Conservation (phyloP, 2,113 vertebrate species). For the Sula dactylatra region DNA sequence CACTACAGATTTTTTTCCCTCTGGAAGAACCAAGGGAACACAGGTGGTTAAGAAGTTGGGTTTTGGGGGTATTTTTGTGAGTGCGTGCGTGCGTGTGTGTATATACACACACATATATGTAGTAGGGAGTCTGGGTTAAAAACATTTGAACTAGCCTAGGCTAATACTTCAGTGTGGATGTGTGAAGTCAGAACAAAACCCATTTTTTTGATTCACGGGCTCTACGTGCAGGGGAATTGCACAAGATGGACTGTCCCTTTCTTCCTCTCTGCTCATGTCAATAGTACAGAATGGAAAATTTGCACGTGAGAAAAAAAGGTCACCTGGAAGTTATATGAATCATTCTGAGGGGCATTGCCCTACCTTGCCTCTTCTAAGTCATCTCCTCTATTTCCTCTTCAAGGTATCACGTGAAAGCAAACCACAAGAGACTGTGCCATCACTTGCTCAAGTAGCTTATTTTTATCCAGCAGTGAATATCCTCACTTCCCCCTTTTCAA, state of each 20-base stretch:
- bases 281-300: background rate
- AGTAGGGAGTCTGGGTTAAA: background rate
- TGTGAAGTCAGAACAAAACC: background rate
- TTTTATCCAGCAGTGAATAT: conserved; percentile 53
- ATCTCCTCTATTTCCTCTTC: conserved; percentile 59
- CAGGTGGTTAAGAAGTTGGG: background rate
- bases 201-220: background rate
- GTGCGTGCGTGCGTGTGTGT: background rate
- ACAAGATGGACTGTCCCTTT: background rate
- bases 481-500: conserved; percentile 63
- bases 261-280: background rate
- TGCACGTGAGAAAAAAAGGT: background rate
- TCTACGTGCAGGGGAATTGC: background rate
- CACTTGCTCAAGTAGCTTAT: conserved; percentile 68
- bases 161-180: background rate
- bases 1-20: background rate
- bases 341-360: conserved; percentile 23
- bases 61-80: background rate
- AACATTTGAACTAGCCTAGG: background rate
- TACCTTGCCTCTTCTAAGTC: conserved; percentile 56
- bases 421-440: conserved; percentile 61
- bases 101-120: too few relatives aligned
- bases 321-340: background rate
- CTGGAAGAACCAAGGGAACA: background rate
- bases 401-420: conserved; percentile 62